Base-by-base conservation (phyloP, 1,140 invertebrate species). In the Lanistes nyassanus region DNA sequence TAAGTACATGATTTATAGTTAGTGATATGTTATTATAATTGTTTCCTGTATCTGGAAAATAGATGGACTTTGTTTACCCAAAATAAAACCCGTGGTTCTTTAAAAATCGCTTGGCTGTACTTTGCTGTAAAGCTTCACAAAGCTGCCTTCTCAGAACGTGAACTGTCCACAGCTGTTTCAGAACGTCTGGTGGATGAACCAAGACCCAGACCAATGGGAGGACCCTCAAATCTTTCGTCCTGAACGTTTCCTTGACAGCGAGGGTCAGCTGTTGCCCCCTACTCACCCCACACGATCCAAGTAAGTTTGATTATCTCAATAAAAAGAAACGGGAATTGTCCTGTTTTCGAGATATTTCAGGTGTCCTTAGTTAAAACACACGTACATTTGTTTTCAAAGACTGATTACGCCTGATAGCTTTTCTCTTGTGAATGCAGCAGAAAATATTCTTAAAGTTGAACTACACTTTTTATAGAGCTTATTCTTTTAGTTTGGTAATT, bases 121-220 rank as follows among this genome's bases (percentile, higher is more conserved):
- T 29, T 5, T 5, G 21, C n/a, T 60, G 7, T 47, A 9, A 31
- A 9, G 11, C 29, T 60, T 26, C 5, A 31, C 23, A 60, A 60
- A 31, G 3, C n/a, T 60, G 1, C 23, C 11, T 23, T 5, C 42
- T 47, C 42, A 13, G 1, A 47, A 47, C 5, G n/a, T 47, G 42
- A 47, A 47, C 42, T 60, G 13, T 60, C n/a, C 42, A 39, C 90
- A 91, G 13, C 86, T 95, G 0, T 87, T 97, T 13, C 93, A 94
- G 0, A 84, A 96, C 7, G 92, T 94, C 78, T 96, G 94, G 94
- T 93, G 94, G 21, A 90, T 96, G 36, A 94, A 97, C 83, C 94
- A 93, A 90, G 92, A 96, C 85, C 90, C 92, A 0, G 79, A 89
- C 4, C 85, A 91, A 47, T 97, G 94, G 93, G 78, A 79, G 26